These are phyloP conservation scores for Nothoprocta perdicaria DNA, from an alignment of 2,113 vertebrate genomes.

Conservation along the genomic window DNA sequence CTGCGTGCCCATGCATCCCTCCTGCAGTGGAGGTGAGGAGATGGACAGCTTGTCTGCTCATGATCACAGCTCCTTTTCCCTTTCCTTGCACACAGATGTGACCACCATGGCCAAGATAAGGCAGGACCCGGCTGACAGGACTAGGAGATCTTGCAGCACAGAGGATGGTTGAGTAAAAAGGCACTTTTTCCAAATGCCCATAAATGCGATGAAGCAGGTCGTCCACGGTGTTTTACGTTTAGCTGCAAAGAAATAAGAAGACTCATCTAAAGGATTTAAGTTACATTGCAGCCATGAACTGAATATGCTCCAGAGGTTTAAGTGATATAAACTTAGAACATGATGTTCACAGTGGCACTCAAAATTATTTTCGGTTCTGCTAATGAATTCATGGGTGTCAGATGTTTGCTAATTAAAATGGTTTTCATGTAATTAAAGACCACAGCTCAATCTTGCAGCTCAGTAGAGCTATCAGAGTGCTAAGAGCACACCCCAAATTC, in stretches of 20 bases:
- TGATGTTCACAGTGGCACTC: neutral
- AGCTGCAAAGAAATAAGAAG: neutral
- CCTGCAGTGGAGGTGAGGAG: too few relatives aligned
- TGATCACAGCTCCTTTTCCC: too few relatives aligned
- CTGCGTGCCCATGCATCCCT: too few relatives aligned
- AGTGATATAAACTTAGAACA: constrained; percentile 21
- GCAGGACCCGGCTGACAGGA: neutral
- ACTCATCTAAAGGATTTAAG: neutral
- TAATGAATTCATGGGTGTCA: neutral
- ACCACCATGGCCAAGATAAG: too few relatives aligned
- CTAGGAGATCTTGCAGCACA: neutral
- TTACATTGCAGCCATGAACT: neutral
- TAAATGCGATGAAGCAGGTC: neutral
- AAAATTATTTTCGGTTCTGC: neutral
- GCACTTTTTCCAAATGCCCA: accelerated
- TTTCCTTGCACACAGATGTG: too few relatives aligned
- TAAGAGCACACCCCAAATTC: neutral
- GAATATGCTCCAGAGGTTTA: neutral
- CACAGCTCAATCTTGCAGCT: neutral
- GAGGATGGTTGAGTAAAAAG: neutral
- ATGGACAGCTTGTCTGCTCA: too few relatives aligned
- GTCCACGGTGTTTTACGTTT: neutral
- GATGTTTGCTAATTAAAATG: neutral
- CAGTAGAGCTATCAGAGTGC: neutral
- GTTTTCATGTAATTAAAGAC: neutral